Evolutionary conservation across 2,113 vertebrate genomes (phyloP).

Genomic region (Salminus brasiliensis): DNA sequence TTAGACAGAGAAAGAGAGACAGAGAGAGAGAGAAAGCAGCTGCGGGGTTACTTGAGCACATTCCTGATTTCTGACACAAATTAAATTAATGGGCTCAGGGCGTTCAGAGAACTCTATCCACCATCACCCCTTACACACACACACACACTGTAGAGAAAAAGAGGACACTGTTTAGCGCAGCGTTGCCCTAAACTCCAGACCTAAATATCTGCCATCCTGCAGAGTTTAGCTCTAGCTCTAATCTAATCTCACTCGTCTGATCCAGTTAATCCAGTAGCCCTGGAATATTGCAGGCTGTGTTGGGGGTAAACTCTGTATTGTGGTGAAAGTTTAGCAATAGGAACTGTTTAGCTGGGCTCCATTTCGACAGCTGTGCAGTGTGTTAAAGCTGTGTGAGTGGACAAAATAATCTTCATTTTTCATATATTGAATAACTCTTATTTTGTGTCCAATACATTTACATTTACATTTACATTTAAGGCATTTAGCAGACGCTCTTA

Average conservation of each 20-base stretch:
- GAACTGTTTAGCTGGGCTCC: too few species aligned
- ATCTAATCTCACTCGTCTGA: constrained; percentile 20
- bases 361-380: too few species aligned
- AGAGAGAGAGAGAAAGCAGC: constrained; percentile 65
- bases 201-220: neutral
- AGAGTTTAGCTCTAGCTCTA: neutral
- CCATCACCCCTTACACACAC: constrained; percentile 40
- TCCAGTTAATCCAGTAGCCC: constrained; percentile 46
- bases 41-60: constrained; percentile 79
- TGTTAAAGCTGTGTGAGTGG: too few species aligned
- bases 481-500: too few species aligned
- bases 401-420: too few species aligned
- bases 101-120: constrained; percentile 55
- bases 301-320: too few species aligned
- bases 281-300: constrained; percentile 49
- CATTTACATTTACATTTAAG: too few species aligned
- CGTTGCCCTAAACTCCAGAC: neutral
- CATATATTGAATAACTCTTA: too few species aligned
- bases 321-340: too few species aligned
- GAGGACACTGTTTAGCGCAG: neutral
- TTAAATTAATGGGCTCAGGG: constrained; percentile 74
- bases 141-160: neutral
- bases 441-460: too few species aligned
- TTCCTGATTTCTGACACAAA: constrained; percentile 82
- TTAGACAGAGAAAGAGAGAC: neutral